Percentiles rank a stretch among this genome's conserved stretches.
These are phyloP conservation scores for Oncorhynchus gorbuscha DNA, from an alignment of 2,113 vertebrate genomes.

Conservation along the genomic window DNA sequence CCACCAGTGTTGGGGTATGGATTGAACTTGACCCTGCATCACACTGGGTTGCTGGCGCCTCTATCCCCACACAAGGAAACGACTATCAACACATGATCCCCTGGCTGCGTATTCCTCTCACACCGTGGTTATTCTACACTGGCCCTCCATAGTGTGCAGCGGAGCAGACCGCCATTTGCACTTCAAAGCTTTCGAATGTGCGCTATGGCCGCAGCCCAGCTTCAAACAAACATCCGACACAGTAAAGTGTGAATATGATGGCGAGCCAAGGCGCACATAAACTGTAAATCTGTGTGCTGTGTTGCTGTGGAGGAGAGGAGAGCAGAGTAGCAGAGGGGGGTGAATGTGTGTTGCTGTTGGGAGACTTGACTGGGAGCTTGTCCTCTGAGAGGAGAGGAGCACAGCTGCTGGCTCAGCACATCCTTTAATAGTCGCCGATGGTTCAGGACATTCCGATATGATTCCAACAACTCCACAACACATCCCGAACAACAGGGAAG, in stretches of 20 bases:
- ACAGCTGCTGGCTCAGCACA: conserved; percentile 62
- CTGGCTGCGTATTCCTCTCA: conserved; percentile 2
- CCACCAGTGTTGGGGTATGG: neutral
- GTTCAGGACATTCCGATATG: conserved; percentile 42
- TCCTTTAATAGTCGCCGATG: conserved; percentile 52
- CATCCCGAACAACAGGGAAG: conserved; percentile 14
- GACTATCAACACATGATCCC: conserved; percentile 31
- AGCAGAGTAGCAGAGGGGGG: neutral
- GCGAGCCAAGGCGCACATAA: conserved; percentile 41
- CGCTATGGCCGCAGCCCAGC: conserved; percentile 34
- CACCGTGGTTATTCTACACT: conserved; percentile 20
- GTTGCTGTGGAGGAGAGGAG: conserved; percentile 7
- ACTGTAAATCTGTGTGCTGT: conserved; percentile 45
- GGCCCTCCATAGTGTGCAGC: conserved; percentile 23
- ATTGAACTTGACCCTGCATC: conserved; percentile 16
- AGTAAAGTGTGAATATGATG: conserved; percentile 45
- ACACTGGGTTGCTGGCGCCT: conserved; percentile 5
- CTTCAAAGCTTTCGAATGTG: conserved; percentile 48
- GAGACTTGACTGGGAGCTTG: conserved; percentile 36
- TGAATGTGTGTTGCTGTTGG: neutral
- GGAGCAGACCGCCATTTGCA: conserved; percentile 46
- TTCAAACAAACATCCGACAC: conserved; percentile 61
- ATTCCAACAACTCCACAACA: conserved; percentile 22
- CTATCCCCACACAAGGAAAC: neutral
- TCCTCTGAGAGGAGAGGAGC: conserved; percentile 51